Percentiles rank a stretch among this genome's conserved stretches.
phyloP scores from a whole-genome alignment of 1,140 invertebrate species.

The Cydia amplana region DNA sequence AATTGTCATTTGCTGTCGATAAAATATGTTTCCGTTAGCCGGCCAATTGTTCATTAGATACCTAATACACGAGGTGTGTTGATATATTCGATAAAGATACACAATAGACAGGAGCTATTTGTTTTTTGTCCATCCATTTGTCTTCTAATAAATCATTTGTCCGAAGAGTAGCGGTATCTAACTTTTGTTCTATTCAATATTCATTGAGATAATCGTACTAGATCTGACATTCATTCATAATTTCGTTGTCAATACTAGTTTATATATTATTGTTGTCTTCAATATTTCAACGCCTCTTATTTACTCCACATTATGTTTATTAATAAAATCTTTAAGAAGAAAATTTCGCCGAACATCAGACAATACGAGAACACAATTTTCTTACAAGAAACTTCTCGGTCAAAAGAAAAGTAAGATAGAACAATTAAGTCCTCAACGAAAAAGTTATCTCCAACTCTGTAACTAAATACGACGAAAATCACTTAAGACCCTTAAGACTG shows the following conservation, averaged over 20 bases:
- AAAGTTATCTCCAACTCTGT: slow-evolving; percentile 53
- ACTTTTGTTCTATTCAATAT: slow-evolving; percentile 43
- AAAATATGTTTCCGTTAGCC: slow-evolving; percentile 32
- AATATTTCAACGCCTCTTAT: background rate
- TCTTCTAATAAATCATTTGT: slow-evolving; percentile 57
- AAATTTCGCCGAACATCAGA: background rate
- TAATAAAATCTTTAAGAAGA: background rate
- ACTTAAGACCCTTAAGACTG: slow-evolving; percentile 60
- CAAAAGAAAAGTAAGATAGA: slow-evolving; percentile 45
- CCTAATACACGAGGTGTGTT: slow-evolving; percentile 39
- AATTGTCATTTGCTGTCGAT: slow-evolving; percentile 31
- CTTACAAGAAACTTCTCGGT: slow-evolving; percentile 38
- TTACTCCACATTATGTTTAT: background rate
- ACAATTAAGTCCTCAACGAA: slow-evolving; percentile 62
- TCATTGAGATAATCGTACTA: slow-evolving; percentile 20
- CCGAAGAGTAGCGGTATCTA: slow-evolving; percentile 45
- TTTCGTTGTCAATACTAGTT: slow-evolving; percentile 7
- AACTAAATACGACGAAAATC: slow-evolving; percentile 67
- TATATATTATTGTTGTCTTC: background rate
- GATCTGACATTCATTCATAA: slow-evolving; percentile 20
- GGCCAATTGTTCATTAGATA: slow-evolving; percentile 31
- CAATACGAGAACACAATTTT: slow-evolving; percentile 29
- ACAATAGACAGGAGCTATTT: slow-evolving; percentile 55
- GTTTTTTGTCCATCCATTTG: slow-evolving; percentile 55
- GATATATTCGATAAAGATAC: slow-evolving; percentile 56